phyloP scores from a whole-genome alignment of 2,888 invertebrate species.

The Lycia hirtaria region DNA sequence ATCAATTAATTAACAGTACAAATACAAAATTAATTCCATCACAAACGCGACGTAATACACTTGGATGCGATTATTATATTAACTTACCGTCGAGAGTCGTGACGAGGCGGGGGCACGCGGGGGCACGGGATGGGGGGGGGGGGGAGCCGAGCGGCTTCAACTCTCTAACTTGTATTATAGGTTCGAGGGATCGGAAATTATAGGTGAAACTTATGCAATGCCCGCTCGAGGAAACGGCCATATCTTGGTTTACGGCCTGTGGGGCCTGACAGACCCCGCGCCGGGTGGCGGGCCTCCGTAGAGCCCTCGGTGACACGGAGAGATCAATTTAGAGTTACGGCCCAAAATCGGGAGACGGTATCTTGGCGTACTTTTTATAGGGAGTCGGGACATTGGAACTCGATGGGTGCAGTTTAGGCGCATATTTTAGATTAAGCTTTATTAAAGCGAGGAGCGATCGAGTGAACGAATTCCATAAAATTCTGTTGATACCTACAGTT shows the following conservation, averaged over 20 bases:
- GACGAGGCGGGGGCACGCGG: background rate
- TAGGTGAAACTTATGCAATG: constrained; percentile 65
- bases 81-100: constrained; percentile 21
- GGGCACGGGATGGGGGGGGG: too few relatives aligned
- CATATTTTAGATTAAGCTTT: constrained; percentile 14
- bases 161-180: constrained; percentile 43
- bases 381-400: constrained; percentile 27
- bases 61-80: constrained; percentile 41
- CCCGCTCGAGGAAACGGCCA: constrained; percentile 46
- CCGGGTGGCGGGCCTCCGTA: constrained; percentile 34
- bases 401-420: constrained; percentile 25
- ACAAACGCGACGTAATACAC: constrained; percentile 32
- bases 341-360: constrained; percentile 48
- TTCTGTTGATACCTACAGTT: background rate
- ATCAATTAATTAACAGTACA: constrained; percentile 10
- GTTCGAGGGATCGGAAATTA: constrained; percentile 58
- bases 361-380: constrained; percentile 45
- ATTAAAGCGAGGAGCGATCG: background rate
- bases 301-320: constrained; percentile 58
- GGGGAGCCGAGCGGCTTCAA: constrained; percentile 32
- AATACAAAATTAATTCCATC: constrained; percentile 11
- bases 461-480: background rate
- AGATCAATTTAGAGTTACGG: constrained; percentile 68
- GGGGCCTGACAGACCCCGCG: constrained; percentile 13
- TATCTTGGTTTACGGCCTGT: constrained; percentile 51